Conservation (phyloP, 2,888 invertebrate genomes). For the Stratiomys singularior region DNA sequence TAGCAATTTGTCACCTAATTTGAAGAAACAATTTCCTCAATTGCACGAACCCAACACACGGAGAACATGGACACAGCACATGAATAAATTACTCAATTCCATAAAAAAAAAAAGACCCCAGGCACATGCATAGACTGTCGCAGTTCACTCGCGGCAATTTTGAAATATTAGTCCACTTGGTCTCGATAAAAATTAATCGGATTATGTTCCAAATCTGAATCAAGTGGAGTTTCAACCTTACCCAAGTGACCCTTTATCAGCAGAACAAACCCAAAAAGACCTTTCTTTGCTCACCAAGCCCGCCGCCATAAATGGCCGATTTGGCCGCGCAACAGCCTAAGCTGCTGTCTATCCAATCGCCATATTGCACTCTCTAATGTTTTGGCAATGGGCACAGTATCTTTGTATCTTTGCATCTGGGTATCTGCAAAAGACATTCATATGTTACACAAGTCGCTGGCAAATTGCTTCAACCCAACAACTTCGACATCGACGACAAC, state of each 20-base stretch:
- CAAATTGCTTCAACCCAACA: conserved; percentile 33
- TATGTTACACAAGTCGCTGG: conserved; percentile 18
- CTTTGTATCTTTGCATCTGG: not conserved
- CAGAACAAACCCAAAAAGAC: not conserved
- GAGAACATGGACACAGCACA: not conserved
- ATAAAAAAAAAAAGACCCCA: not conserved
- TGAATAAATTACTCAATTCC: not conserved
- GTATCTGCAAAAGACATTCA: conserved; percentile 2
- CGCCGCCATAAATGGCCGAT: not conserved
- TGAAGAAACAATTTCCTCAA: not conserved
- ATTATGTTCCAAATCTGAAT: conserved; percentile 20
- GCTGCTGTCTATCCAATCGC: not conserved
- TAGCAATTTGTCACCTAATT: not conserved
- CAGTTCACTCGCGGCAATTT: conserved; percentile 21
- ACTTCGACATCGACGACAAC: not conserved
- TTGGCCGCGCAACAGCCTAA: not conserved
- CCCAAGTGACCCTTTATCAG: conserved; percentile 19
- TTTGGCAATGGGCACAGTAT: conserved; percentile 4
- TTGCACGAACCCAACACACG: not conserved
- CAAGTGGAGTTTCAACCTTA: not conserved
- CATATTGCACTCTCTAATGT: conserved; percentile 11
- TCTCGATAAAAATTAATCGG: conserved; percentile 19
- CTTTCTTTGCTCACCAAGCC: not conserved
- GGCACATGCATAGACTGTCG: not conserved
- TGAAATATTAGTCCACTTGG: conserved; percentile 4